Conservation (phyloP, 2,888 invertebrate species). For the Morinoia aosen region DNA sequence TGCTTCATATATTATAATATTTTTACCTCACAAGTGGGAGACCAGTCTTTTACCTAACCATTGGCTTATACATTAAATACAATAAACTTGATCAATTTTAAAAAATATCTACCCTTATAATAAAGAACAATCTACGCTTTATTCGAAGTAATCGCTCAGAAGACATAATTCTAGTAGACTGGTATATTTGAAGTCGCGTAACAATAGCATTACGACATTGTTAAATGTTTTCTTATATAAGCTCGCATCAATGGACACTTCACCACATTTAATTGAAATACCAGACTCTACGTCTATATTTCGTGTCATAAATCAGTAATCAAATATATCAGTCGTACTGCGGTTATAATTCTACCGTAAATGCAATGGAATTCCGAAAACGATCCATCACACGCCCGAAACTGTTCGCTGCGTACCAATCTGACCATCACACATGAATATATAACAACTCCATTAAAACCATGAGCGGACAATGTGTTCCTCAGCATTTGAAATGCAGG, state of each 20-base stretch:
- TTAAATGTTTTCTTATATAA: neutral
- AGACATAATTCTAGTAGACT: neutral
- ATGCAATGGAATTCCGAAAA: neutral
- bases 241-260: neutral
- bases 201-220: neutral
- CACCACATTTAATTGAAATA: neutral
- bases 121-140: neutral
- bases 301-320: neutral
- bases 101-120: neutral
- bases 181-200: neutral
- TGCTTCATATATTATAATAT: neutral
- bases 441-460: neutral
- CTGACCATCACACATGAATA: neutral
- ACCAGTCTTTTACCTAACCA: neutral
- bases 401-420: too few species aligned
- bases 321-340: neutral
- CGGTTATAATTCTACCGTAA: neutral
- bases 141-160: neutral
- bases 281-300: neutral
- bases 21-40: neutral
- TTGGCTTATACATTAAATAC: neutral
- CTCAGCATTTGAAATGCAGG: neutral
- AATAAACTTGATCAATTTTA: neutral
- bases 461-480: neutral
- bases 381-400: neutral